Evolutionary conservation across 2,797 vertebrate species (phyloP), one percentile per base, ranked within the genome.

Genomic region (Limosa lapponica): DNA sequence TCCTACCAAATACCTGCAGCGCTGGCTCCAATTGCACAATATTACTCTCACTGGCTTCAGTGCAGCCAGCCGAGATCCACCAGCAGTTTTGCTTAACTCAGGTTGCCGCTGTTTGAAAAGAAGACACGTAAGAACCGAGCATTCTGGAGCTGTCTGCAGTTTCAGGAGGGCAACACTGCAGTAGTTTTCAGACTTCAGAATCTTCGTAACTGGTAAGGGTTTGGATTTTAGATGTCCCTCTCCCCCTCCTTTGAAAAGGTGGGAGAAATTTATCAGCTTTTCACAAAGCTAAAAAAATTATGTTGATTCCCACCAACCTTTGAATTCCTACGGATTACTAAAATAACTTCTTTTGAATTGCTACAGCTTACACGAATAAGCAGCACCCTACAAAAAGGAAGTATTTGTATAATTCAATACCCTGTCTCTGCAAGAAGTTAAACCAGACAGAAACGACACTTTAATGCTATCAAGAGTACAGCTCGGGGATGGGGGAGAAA

Each of bases 101-200:
- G 43, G 23, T 9, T 71, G 48, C 37, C 64, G 48, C 61, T 52
- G 28, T n/a, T 1, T 17, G 41, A 41, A 71, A 46, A 37, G 30
- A 19, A 6, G 8, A 14, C 37, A 12, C 0, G 0, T 2, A 58
- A 70, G 28, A 80, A 44, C 15, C 0, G 1, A 75, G 52, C 11
- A 22, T 41, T 52, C 83, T 25, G 87, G 78, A 94, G 87, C 83
- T 90, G 61, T 94, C 86, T 95, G 52, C 41, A 25, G 44, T 39
- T 93, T 95, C 81, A 94, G 92, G 28, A 93, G 57, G 46, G 37
- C 67, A 79, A 34, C 5, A 2, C 10, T 58, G 46, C 59, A 22
- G 52, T 2, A 7, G 36, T 10, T 79, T 36, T 39, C 39, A 55
- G 44, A 23, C 10, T 64, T 43, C 39, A 44, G 3, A 43, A 78